Conservation (phyloP, 1,140 invertebrate species). For the Holotrichia oblita region DNA sequence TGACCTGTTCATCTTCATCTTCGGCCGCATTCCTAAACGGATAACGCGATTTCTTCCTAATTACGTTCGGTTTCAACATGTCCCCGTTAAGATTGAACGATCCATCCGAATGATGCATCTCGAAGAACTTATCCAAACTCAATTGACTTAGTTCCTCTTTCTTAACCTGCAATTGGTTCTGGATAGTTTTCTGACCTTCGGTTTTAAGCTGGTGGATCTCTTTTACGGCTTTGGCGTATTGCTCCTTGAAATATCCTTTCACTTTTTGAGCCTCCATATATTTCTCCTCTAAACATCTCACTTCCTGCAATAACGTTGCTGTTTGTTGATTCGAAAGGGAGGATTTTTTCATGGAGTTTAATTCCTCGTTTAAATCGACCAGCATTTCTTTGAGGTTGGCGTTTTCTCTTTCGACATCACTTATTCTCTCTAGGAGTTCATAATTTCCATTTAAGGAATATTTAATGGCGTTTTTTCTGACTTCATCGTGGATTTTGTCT, state of each 20-base stretch:
- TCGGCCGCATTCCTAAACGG: background rate
- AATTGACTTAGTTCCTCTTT: constrained; percentile 61
- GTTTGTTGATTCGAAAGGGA: constrained; percentile 63
- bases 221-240: constrained; percentile 63
- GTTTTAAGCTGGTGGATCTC: constrained; percentile 65
- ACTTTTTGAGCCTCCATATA: constrained; percentile 61
- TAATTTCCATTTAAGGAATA: constrained; percentile 43
- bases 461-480: constrained; percentile 51
- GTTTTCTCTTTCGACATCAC: constrained; percentile 61
- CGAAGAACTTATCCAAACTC: constrained; percentile 48
- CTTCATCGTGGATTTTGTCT: constrained; percentile 46
- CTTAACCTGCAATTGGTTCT: constrained; percentile 61
- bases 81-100: background rate
- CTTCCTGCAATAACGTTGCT: constrained; percentile 61
- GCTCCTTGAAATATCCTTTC: constrained; percentile 66
- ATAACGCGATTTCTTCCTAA: background rate
- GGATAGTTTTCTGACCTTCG: constrained; percentile 62
- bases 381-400: constrained; percentile 59
- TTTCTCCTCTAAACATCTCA: constrained; percentile 64
- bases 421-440: constrained; percentile 56
- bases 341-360: constrained; percentile 60
- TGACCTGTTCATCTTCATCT: background rate
- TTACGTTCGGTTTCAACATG: background rate
- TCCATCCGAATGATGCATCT: background rate
- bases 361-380: constrained; percentile 58